A percentile compares a stretch with the other conserved stretches of the same genome.
Conservation (phyloP, 2,888 invertebrate species). For the Dexiosoma caninum region DNA sequence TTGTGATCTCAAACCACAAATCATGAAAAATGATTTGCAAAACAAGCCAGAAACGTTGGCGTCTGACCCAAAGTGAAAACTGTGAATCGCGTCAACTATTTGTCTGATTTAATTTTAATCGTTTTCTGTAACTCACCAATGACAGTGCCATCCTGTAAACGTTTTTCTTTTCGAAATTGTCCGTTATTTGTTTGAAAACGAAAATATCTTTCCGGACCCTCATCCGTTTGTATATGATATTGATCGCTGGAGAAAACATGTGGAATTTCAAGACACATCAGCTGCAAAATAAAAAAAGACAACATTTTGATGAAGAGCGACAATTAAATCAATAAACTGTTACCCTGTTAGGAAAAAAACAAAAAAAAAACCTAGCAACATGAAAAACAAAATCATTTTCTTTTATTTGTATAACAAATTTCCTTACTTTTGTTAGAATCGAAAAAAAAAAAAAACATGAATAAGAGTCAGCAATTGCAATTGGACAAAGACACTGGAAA, state of each 20-base stretch:
- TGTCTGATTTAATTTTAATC: too few species aligned
- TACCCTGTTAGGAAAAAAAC: constrained; percentile 10
- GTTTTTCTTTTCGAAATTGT: constrained; percentile 91
- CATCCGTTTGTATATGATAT: constrained; percentile 95
- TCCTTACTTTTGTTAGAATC: not conserved
- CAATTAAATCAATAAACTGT: not conserved
- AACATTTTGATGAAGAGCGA: not conserved
- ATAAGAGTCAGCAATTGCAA: constrained; percentile 1
- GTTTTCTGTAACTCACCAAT: constrained; percentile 80
- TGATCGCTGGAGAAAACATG: constrained; percentile 78
- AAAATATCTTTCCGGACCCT: constrained; percentile 93
- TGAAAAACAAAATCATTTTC: constrained; percentile 2
- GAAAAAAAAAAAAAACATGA: constrained; percentile 30
- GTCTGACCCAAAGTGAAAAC: too few species aligned
- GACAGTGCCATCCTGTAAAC: constrained; percentile 91
- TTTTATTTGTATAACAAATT: not conserved
- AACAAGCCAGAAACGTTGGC: too few species aligned
- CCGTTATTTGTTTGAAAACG: constrained; percentile 92
- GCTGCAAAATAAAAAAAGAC: constrained; percentile 64
- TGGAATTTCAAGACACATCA: constrained; percentile 53
- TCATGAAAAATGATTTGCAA: too few species aligned
- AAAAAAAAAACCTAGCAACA: constrained; percentile 16
- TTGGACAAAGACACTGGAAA: not conserved
- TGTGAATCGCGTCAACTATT: too few species aligned
- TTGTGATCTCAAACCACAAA: too few species aligned